These are phyloP conservation scores for Prosapia bicincta DNA, from an alignment of 2,888 invertebrate species.

Conservation along the genomic window DNA sequence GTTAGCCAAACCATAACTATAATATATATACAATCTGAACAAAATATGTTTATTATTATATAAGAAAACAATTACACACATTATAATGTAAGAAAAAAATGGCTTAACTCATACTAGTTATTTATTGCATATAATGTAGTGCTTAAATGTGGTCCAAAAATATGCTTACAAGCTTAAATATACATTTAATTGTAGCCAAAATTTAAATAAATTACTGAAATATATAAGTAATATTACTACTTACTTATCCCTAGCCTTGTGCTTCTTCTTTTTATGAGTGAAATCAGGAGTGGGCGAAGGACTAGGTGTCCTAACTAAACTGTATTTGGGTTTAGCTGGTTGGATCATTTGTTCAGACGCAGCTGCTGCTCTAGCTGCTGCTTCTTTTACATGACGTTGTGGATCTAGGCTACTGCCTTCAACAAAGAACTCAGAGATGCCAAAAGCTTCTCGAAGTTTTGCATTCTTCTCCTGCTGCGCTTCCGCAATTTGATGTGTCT, in stretches of 20 bases:
- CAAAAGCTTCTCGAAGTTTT: constrained; percentile 88
- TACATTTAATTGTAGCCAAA: no score
- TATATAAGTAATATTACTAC: no score
- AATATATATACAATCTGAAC: no score
- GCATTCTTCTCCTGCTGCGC: constrained; percentile 96
- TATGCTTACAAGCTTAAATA: no score
- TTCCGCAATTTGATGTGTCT: constrained; percentile 94
- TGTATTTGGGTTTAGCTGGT: constrained; percentile 55
- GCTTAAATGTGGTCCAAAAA: no score
- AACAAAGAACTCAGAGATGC: constrained; percentile 89
- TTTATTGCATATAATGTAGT: no score
- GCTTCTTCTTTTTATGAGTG: constrained; percentile 39
- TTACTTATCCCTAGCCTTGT: constrained; percentile 40
- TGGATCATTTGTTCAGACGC: constrained; percentile 41
- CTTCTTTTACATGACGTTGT: constrained; percentile 60
- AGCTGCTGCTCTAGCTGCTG: constrained; percentile 46
- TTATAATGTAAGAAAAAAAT: no score
- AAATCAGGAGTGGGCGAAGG: constrained; percentile 49
- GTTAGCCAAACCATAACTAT: no score
- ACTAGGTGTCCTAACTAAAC: constrained; percentile 73
- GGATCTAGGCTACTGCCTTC: constrained; percentile 91
- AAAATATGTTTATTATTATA: no score
- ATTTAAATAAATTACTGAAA: no score
- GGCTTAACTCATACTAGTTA: no score
- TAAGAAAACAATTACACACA: no score